A percentile compares a stretch with the other conserved stretches of the same genome.
phyloP scores from a whole-genome alignment of 2,113 vertebrate species.

The Ptilorrhoa leucosticta region DNA sequence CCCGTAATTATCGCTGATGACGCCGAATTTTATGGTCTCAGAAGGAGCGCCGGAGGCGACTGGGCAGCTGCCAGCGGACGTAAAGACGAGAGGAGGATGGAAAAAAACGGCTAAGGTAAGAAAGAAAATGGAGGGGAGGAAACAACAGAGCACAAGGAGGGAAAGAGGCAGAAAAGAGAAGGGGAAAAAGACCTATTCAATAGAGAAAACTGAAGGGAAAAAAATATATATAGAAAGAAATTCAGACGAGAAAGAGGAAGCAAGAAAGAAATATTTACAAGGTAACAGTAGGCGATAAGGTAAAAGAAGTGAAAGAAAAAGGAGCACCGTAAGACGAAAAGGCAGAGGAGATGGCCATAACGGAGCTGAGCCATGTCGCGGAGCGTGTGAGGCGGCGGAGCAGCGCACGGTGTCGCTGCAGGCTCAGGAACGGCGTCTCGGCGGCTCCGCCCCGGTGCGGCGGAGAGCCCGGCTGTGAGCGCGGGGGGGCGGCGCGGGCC shows the following conservation, averaged over 20 bases:
- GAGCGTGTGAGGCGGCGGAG: neutral
- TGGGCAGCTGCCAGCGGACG: neutral
- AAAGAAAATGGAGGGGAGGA: rapidly evolving
- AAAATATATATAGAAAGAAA: neutral
- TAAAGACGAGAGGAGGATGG: no score
- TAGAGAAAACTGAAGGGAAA: neutral
- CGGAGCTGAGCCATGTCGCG: rapidly evolving
- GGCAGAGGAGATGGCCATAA: no score
- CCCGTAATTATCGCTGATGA: neutral
- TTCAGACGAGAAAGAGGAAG: neutral
- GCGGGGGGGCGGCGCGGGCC: neutral
- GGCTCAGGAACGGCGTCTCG: neutral
- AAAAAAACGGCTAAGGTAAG: no score
- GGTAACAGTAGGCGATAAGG: no score
- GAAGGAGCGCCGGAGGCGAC: rapidly evolving
- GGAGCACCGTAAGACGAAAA: neutral
- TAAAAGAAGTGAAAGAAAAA: no score
- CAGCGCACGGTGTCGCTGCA: neutral
- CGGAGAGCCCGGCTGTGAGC: neutral
- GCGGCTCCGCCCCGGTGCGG: neutral
- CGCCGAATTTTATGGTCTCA: rapidly evolving
- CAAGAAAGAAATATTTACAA: neutral
- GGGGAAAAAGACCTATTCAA: neutral
- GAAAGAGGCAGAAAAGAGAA: neutral
- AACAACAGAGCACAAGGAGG: no score